phyloP scores from a whole-genome alignment of 2,888 invertebrate species.

The Pammene aurita region DNA sequence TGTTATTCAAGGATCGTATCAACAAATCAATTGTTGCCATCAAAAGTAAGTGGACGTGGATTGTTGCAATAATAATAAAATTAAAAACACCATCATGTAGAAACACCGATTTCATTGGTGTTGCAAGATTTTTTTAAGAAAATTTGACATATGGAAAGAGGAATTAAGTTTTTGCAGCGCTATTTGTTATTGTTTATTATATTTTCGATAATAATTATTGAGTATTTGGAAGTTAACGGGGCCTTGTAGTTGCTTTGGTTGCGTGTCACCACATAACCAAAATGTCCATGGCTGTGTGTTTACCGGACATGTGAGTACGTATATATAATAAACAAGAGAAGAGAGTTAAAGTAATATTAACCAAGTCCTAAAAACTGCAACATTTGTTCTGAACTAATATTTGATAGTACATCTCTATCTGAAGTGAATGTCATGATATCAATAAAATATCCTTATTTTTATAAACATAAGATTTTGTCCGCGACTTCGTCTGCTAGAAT shows the following conservation, averaged over 20 bases:
- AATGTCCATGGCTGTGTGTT: constrained; percentile 22
- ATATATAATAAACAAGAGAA: background rate
- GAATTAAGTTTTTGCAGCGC: constrained; percentile 15
- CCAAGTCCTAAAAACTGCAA: too few relatives aligned
- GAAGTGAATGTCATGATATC: too few relatives aligned
- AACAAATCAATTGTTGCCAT: constrained; percentile 70
- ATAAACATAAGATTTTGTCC: too few relatives aligned
- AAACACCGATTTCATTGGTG: constrained; percentile 72
- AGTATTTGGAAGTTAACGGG: constrained; percentile 22
- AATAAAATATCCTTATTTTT: too few relatives aligned
- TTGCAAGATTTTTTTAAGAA: constrained; percentile 67
- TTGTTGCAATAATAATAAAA: constrained; percentile 79
- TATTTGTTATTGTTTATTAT: constrained; percentile 33
- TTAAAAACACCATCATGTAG: constrained; percentile 62
- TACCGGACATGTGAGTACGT: background rate
- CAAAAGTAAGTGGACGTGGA: constrained; percentile 62
- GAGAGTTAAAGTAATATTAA: background rate
- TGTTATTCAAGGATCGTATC: constrained; percentile 13
- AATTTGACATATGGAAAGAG: constrained; percentile 47
- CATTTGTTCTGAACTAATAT: too few relatives aligned
- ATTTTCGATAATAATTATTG: constrained; percentile 1
- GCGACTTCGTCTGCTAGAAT: too few relatives aligned
- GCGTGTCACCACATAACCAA: constrained; percentile 18
- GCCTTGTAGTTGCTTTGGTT: background rate
- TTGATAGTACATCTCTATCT: too few relatives aligned